Percentiles rank a stretch among this genome's conserved stretches.
phyloP scores from a whole-genome alignment of 2,888 invertebrate genomes.

The Drosophila testacea region DNA sequence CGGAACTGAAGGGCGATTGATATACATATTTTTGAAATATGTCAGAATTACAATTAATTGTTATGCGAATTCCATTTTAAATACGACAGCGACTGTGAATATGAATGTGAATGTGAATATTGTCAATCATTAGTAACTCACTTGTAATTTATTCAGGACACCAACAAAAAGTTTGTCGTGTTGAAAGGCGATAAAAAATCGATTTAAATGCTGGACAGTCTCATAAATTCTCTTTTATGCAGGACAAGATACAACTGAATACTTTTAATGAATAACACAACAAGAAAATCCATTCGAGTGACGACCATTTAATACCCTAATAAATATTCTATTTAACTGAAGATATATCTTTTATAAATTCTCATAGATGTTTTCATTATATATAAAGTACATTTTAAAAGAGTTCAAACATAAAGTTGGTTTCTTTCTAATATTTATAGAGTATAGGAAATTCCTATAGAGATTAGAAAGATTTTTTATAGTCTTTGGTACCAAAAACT shows the following conservation, averaged over 20 bases:
- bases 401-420: background rate
- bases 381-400: background rate
- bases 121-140: conserved; percentile 68
- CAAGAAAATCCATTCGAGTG: background rate
- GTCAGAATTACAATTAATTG: conserved; percentile 51
- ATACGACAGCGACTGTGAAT: background rate
- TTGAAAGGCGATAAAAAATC: conserved; percentile 77
- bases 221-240: conserved; percentile 57
- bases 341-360: no score
- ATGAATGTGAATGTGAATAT: conserved; percentile 20
- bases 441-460: no score
- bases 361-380: background rate
- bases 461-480: background rate
- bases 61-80: conserved; percentile 24
- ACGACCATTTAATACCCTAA: conserved; percentile 24
- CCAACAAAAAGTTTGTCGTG: conserved; percentile 50
- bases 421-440: no score
- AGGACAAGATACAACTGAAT: conserved; percentile 33
- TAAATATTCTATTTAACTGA: background rate
- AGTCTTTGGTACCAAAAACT: conserved; percentile 18
- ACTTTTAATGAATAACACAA: conserved; percentile 36
- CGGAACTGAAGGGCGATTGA: background rate
- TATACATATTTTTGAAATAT: conserved; percentile 38
- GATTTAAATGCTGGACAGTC: conserved; percentile 63
- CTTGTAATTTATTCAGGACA: conserved; percentile 63